These are phyloP conservation scores for Harlomillsia oculata DNA, from an alignment of 1,140 invertebrate species.

Conservation along the genomic window DNA sequence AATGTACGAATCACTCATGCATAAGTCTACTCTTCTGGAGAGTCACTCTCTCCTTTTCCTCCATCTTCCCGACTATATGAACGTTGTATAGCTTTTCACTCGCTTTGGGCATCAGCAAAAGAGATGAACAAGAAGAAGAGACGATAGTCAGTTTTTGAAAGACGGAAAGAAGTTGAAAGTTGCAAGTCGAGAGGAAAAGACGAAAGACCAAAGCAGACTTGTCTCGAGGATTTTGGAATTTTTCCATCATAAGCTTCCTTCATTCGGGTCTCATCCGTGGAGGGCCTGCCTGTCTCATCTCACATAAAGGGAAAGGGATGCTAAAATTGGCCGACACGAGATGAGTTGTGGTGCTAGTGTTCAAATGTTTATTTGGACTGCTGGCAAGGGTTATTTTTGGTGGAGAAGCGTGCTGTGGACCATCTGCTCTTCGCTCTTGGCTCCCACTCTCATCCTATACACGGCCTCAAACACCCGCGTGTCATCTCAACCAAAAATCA, in stretches of 20 bases:
- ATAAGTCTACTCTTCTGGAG: constrained; percentile 22
- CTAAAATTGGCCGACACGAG: constrained; percentile 29
- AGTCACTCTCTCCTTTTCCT: constrained; percentile 9
- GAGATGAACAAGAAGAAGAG: not conserved
- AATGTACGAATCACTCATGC: constrained; percentile 24
- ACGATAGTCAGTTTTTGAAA: not conserved
- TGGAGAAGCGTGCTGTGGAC: constrained; percentile 23
- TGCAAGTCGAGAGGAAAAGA: not conserved
- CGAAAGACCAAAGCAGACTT: not conserved
- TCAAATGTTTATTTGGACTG: constrained; percentile 31
- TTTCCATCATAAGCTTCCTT: too few species aligned
- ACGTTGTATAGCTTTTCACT: too few species aligned
- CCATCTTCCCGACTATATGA: too few species aligned
- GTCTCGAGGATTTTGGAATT: not conserved
- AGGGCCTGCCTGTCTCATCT: too few species aligned
- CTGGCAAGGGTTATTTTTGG: constrained; percentile 27
- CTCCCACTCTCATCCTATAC: not conserved
- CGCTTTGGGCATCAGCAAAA: not conserved
- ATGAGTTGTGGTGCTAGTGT: constrained; percentile 22
- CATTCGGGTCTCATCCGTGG: too few species aligned
- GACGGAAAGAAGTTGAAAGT: not conserved
- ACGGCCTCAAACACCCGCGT: constrained; percentile 3
- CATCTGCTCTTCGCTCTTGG: constrained; percentile 15
- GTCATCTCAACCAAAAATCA: not conserved
- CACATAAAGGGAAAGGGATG: not conserved